Base-by-base conservation (phyloP, 2,797 vertebrate genomes). In the Salarias fasciatus region DNA sequence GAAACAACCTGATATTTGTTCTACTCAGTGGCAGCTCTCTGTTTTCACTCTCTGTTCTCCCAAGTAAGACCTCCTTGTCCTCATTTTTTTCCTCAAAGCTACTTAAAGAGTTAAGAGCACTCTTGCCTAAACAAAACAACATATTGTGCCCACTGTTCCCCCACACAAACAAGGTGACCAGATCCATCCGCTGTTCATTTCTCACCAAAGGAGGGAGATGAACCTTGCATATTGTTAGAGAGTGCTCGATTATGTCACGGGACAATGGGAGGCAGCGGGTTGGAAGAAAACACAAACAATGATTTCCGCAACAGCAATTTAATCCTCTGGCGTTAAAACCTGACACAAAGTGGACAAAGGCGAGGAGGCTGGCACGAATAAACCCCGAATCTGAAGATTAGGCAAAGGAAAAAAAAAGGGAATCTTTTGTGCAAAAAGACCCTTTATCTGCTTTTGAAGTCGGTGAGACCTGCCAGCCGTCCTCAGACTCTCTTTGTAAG, bases 361-460 rank as follows among this genome's bases (percentile, higher is more conserved):
- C 59, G 29, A 72, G 69, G 66, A 86, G 83, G 79, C 82, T 83
- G 86, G 79, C 79, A 80, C 68, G 47, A 83, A 90, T 84, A 82
- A 80, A 79, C 45, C 79, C 53, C 5, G 63, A 89, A 90, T 84
- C 84, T 77, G 72, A 78, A 91, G 88, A 90, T 91, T 90, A 88
- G 72, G 75, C 69, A 54, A 37, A 63, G 68, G 52, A 5, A 11
- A 41, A 40, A 58, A 55, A 46, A 55, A 37, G 67, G 60, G 79
- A 71, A 69, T 84, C 87, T 73, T 86, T 90, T 91, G 90, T 91
- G 82, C 55, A 71, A 79, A 71, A 75, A 66, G 63, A 53, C 14
- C 86, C 84, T 89, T 91, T 88, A 89, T 90, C 78, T 90, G 85
- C 81, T 84, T 89, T 90, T 92, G 89, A 91, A 89, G 90, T 88